Base-by-base conservation (phyloP, 1,140 invertebrate genomes). In the Drosophila triauraria region DNA sequence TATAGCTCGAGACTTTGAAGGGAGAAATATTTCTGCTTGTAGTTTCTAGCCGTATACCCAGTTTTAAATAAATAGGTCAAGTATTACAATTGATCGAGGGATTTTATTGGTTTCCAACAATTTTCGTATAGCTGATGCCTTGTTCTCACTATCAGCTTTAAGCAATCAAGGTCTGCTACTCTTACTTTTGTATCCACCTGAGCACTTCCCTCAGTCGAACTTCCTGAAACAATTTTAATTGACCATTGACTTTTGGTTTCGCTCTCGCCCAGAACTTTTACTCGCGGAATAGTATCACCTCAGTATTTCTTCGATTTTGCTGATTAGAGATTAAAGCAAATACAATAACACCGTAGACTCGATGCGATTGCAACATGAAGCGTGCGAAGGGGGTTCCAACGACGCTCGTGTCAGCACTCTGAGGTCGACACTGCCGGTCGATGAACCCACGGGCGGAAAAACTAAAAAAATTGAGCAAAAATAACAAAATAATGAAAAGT, bases 371-470 rank as follows among this genome's bases (percentile, higher is more conserved):
- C 84, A 90, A 80, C 79, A 84, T 54, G 50, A 56, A 48, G 71
- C 43, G 35, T 30, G 9, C n/a, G 44, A 35, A 20, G 47, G 46
- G n/a, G 50, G 50, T 57, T 40, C 47, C 53, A 56, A 56, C 79
- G 71, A 48, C 59, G 85, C 78, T 78, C 85, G 78, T 88, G 84
- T 88, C 84, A 88, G 84, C 85, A 81, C 38, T 84, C 58, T 87
- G 74, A 75, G 84, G 84, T 90, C 83, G 83, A 74, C 63, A 60
- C 63, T 80, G 80, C 65, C 78, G 84, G 84, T 90, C 84, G 77
- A 59, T 90, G 84, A 88, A 88, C 84, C 48, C 43, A 56, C 44
- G 42, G 54, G 76, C 80, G 77, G 80, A 80, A 87, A 85, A 87
- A 57, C 56, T 54, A 74, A 72, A 72, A 79, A 79, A 64, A 61